phyloP scores from a whole-genome alignment of 1,140 invertebrate genomes.

The Drosophila ogumai region DNA sequence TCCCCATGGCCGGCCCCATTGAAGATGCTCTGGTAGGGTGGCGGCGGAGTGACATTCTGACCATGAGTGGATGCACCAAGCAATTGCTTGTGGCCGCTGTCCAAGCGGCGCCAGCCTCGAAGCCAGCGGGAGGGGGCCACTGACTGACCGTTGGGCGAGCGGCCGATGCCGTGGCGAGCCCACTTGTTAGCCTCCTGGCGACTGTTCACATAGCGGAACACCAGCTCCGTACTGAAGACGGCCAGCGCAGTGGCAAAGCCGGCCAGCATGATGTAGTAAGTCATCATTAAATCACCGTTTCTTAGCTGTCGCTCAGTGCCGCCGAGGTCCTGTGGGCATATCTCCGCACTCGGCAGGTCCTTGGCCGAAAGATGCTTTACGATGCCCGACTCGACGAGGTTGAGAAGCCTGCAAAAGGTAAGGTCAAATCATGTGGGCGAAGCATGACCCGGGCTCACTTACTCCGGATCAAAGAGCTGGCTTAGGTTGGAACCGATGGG shows the following conservation, averaged over 20 bases:
- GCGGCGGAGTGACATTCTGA: constrained; percentile 83
- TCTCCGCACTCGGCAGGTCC: constrained; percentile 89
- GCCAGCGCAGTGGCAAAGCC: constrained; percentile 87
- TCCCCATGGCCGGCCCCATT: constrained; percentile 29
- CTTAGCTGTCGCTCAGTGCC: constrained; percentile 91
- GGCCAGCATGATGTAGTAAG: constrained; percentile 89
- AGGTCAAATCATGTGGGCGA: not conserved
- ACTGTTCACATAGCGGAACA: constrained; percentile 80
- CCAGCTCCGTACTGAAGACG: constrained; percentile 88
- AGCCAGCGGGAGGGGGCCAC: constrained; percentile 67
- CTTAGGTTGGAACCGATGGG: constrained; percentile 87
- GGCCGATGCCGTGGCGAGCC: constrained; percentile 67
- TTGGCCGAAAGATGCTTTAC: constrained; percentile 87
- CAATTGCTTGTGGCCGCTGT: constrained; percentile 52
- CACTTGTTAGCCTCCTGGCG: constrained; percentile 71
- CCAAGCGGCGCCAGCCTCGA: constrained; percentile 37
- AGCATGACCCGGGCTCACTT: constrained; percentile 71
- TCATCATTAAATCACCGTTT: constrained; percentile 87
- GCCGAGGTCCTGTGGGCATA: constrained; percentile 92
- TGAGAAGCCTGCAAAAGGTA: constrained; percentile 86
- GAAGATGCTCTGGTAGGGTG: constrained; percentile 85
- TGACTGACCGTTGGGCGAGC: constrained; percentile 64
- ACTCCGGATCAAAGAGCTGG: constrained; percentile 88
- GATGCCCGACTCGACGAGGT: constrained; percentile 90
- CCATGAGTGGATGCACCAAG: constrained; percentile 48